Evolutionary conservation across 1,140 invertebrate genomes (phyloP).

Genomic region (Drosophila miranda): DNA sequence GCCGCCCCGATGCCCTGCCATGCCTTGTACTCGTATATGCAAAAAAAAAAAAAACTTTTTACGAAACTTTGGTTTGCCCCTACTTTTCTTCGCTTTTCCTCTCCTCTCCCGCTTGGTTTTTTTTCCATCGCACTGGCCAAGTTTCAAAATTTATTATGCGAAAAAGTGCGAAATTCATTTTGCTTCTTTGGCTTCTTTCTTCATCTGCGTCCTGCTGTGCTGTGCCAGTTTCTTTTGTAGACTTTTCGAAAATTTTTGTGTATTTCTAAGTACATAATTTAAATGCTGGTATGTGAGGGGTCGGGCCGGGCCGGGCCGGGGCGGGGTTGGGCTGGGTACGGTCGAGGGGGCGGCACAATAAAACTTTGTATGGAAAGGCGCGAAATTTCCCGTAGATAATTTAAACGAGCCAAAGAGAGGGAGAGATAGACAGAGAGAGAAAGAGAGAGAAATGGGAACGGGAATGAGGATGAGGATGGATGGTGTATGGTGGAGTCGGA

Average conservation of each 20-base stretch:
- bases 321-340: too few species aligned
- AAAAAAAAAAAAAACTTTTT: conserved; percentile 82
- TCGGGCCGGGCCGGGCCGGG: not conserved
- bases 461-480: conserved; percentile 12
- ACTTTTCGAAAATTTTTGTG: conserved; percentile 75
- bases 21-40: conserved; percentile 55
- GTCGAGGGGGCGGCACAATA: conserved; percentile 56
- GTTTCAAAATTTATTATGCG: conserved; percentile 82
- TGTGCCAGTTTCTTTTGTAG: conserved; percentile 77
- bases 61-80: conserved; percentile 66
- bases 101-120: conserved; percentile 31
- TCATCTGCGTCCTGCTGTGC: conserved; percentile 59
- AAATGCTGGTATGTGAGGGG: conserved; percentile 62
- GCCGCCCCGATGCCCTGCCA: not conserved
- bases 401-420: conserved; percentile 55
- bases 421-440: not conserved
- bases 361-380: conserved; percentile 75
- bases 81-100: conserved; percentile 20
- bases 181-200: conserved; percentile 50
- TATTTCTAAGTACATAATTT: conserved; percentile 82
- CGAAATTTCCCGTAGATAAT: conserved; percentile 76
- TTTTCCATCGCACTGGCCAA: conserved; percentile 67
- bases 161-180: conserved; percentile 83
- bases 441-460: not conserved
- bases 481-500: not conserved